Evolutionary conservation across 1,140 invertebrate species (phyloP).

Genomic region (Mactra quadrangularis): DNA sequence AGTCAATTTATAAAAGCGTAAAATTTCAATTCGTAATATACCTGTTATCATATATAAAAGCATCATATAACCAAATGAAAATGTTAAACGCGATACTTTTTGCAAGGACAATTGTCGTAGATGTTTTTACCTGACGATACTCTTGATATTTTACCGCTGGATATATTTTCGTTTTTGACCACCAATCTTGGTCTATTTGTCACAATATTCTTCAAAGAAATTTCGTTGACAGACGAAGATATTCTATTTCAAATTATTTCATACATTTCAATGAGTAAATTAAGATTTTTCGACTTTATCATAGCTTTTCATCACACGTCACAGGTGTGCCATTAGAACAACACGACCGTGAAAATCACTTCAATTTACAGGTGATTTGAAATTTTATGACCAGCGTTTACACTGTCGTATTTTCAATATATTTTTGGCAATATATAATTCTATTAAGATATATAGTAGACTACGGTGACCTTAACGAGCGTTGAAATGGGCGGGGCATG

Average conservation of each 20-base stretch:
- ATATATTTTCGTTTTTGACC: too few relatives aligned
- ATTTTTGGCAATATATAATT: slow-evolving; percentile 59
- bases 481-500: slow-evolving; percentile 34
- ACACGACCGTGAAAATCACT: slow-evolving; percentile 46
- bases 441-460: slow-evolving; percentile 49
- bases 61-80: too few relatives aligned
- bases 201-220: slow-evolving; percentile 30
- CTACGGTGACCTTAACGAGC: slow-evolving; percentile 17
- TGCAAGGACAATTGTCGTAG: too few relatives aligned
- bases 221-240: slow-evolving; percentile 33
- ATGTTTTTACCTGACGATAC: too few relatives aligned
- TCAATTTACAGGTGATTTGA: slow-evolving; percentile 63
- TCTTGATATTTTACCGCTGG: too few relatives aligned
- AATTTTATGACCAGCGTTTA: slow-evolving; percentile 55
- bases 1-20: too few relatives aligned
- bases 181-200: slow-evolving; percentile 10
- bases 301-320: slow-evolving; percentile 32
- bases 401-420: slow-evolving; percentile 55
- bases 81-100: too few relatives aligned
- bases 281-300: slow-evolving; percentile 55
- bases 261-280: slow-evolving; percentile 39
- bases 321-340: slow-evolving; percentile 57
- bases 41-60: too few relatives aligned
- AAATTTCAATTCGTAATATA: too few relatives aligned
- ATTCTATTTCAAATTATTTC: slow-evolving; percentile 33